These are phyloP conservation scores for Daktulosphaira vitifoliae DNA, from an alignment of 1,140 invertebrate species.

Conservation along the genomic window DNA sequence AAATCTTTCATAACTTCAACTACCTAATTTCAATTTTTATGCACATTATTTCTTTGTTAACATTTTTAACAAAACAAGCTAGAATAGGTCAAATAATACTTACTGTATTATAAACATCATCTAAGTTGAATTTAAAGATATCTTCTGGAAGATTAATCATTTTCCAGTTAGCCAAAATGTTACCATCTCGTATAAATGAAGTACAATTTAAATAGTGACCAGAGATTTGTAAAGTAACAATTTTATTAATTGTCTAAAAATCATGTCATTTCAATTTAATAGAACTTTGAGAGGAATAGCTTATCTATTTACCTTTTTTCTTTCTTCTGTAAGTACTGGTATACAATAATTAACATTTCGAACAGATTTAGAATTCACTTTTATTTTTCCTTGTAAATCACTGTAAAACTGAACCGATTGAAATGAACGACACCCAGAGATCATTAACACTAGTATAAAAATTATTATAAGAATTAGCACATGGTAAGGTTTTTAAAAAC, in stretches of 20 bases:
- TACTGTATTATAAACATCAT: conserved; percentile 19
- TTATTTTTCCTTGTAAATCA: not conserved
- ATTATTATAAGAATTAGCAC: not conserved
- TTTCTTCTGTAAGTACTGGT: conserved; percentile 9
- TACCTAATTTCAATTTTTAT: conserved; percentile 5
- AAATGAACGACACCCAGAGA: not conserved
- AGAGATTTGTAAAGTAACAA: conserved; percentile 28
- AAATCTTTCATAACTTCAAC: not conserved
- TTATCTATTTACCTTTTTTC: not conserved
- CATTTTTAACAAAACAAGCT: not conserved
- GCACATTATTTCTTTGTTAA: too few species aligned
- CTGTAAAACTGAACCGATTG: not conserved
- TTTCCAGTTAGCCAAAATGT: conserved; percentile 15
- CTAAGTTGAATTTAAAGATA: conserved; percentile 14
- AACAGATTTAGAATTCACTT: not conserved
- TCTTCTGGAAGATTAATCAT: conserved; percentile 9
- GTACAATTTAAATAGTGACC: conserved; percentile 17
- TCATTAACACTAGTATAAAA: conserved; percentile 25
- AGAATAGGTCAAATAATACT: not conserved
- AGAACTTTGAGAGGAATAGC: too few species aligned
- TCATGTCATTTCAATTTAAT: not conserved
- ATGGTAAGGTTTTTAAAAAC: too few species aligned
- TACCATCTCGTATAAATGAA: conserved; percentile 4
- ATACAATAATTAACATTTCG: not conserved
- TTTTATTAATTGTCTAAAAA: conserved; percentile 22